Percentiles rank a stretch among this genome's conserved stretches.
Conservation (phyloP, 2,888 invertebrate species). For the Synergus gifuensis region DNA sequence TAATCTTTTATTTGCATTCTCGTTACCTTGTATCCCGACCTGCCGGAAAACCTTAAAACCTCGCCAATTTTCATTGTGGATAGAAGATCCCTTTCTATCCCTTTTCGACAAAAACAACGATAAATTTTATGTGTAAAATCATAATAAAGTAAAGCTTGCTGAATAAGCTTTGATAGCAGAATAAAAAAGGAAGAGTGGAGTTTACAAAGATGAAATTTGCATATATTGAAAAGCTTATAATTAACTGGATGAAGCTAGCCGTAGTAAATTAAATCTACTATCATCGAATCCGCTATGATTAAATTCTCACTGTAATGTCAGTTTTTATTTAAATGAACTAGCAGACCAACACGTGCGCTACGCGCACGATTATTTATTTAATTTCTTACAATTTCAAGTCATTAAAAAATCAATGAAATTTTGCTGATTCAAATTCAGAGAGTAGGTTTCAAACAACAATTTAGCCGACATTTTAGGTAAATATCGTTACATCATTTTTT, state of each 20-base stretch:
- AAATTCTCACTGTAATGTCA: no score
- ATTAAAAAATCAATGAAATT: no score
- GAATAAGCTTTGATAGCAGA: background rate
- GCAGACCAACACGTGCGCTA: no score
- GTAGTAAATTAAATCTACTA: no score
- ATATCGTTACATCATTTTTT: no score
- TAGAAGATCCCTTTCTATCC: constrained; percentile 35
- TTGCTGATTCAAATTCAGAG: no score
- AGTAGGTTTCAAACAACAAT: no score
- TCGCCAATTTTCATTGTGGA: constrained; percentile 43
- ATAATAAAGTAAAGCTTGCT: background rate
- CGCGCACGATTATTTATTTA: no score
- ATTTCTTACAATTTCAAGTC: no score
- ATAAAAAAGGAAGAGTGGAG: background rate
- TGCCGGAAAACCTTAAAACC: constrained; percentile 36
- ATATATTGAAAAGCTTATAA: background rate
- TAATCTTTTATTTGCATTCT: constrained; percentile 62
- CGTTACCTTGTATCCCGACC: constrained; percentile 50
- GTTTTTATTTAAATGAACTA: no score
- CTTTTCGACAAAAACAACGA: constrained; percentile 3
- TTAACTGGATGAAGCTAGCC: background rate
- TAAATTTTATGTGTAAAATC: background rate
- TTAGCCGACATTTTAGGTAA: no score
- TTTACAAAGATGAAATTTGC: background rate
- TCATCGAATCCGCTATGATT: no score